These are phyloP conservation scores for Silurus aristotelis DNA, from an alignment of 2,797 vertebrate species.

Conservation along the genomic window DNA sequence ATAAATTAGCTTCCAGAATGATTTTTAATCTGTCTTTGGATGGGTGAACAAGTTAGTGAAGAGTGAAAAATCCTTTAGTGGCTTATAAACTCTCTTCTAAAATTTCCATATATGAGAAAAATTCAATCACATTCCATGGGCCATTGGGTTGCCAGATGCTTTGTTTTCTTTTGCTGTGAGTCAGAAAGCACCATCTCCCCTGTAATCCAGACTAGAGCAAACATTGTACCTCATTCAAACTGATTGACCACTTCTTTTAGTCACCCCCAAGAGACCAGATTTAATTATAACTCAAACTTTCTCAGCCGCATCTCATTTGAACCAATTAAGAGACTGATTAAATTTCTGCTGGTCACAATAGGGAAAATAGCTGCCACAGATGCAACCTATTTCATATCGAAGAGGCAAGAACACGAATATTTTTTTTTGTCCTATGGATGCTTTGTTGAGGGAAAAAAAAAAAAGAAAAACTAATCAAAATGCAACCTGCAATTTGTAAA, in stretches of 20 bases:
- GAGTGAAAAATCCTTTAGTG: conserved; percentile 21
- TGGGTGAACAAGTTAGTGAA: conserved; percentile 7
- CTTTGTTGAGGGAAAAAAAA: conserved; percentile 9
- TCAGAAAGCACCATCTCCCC: conserved; percentile 33
- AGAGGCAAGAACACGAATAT: conserved; percentile 22
- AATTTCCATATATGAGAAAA: conserved; percentile 24
- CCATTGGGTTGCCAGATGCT: conserved; percentile 54
- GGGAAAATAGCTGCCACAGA: conserved; percentile 39
- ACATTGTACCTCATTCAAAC: conserved; percentile 25
- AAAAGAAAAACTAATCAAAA: conserved; percentile 36
- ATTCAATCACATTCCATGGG: conserved; percentile 47
- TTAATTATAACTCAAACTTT: conserved; percentile 70
- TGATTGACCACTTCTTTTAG: conserved; percentile 35
- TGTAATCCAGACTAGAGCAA: conserved; percentile 5
- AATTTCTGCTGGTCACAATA: conserved; percentile 59
- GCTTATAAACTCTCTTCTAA: conserved; percentile 36
- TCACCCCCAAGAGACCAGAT: conserved; percentile 48
- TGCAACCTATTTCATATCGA: conserved; percentile 38
- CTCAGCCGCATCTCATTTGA: conserved; percentile 63
- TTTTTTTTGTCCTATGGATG: conserved; percentile 29
- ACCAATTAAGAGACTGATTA: conserved; percentile 70
- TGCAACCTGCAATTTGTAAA: conserved; percentile 52
- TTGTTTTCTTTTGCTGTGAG: conserved; percentile 34
- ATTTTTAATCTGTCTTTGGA: conserved; percentile 7
- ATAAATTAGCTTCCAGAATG: conserved; percentile 2